Conservation (phyloP, 2,113 vertebrate species). For the Baryphthengus martii region DNA sequence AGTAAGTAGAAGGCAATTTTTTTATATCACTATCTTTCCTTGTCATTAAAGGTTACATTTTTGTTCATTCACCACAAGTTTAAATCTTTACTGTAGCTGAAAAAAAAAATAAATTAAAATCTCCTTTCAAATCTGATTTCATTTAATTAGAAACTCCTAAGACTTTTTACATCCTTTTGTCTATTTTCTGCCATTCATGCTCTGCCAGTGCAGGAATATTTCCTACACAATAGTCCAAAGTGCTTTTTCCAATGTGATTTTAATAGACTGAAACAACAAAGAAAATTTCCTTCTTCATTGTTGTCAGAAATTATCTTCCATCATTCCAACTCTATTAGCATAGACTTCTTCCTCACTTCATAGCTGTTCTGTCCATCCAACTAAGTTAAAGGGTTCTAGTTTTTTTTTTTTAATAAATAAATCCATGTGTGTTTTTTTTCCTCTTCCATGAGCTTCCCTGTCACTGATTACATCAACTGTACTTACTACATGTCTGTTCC, state of each 20-base stretch:
- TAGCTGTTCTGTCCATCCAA: neutral
- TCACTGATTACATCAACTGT: neutral
- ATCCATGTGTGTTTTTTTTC: neutral
- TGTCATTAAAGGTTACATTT: conserved; percentile 33
- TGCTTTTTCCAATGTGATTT: neutral
- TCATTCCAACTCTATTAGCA: neutral
- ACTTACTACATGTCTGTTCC: neutral
- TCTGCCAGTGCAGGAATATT: neutral
- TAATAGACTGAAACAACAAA: neutral
- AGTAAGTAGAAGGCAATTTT: conserved; percentile 21
- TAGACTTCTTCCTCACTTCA: neutral
- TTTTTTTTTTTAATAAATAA: neutral
- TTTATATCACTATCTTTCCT: conserved; percentile 5
- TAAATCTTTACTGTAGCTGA: neutral
- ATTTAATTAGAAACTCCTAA: neutral
- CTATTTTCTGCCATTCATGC: neutral
- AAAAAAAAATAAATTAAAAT: neutral
- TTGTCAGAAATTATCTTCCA: neutral
- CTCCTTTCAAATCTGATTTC: neutral
- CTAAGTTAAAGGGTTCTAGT: neutral
- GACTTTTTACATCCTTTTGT: neutral
- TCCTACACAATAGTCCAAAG: neutral
- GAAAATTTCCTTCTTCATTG: neutral
- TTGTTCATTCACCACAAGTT: neutral
- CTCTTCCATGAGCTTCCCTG: neutral